phyloP scores from a whole-genome alignment of 2,797 vertebrate species.

The Saxicola maurus region DNA sequence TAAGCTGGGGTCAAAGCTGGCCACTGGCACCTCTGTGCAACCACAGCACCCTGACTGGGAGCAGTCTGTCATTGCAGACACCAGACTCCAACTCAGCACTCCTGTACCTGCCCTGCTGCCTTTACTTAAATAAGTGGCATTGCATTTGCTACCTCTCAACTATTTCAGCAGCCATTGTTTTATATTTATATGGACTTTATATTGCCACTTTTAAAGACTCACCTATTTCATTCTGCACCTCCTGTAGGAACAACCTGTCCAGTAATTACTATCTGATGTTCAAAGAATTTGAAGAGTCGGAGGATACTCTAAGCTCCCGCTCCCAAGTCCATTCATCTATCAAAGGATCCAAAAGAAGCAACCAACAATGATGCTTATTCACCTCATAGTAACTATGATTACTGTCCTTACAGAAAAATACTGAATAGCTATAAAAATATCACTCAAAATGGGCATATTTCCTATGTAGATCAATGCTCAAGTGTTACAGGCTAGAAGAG shows the following conservation, averaged over 20 bases:
- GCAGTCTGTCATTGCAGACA: neutral
- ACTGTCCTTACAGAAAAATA: neutral
- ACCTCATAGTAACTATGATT: neutral
- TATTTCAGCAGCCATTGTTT: neutral
- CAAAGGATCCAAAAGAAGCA: neutral
- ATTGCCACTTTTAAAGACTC: neutral
- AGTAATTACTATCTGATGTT: neutral
- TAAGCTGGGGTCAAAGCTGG: neutral
- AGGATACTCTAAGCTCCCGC: neutral
- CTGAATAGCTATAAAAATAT: neutral
- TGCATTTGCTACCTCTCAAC: neutral
- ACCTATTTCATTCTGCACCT: neutral
- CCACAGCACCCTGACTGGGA: accelerated
- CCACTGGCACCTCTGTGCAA: neutral
- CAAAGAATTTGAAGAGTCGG: neutral
- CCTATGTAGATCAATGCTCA: neutral
- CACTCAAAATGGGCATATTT: neutral
- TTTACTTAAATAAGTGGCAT: neutral
- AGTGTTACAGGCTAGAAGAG: neutral
- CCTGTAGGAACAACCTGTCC: neutral
- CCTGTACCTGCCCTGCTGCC: neutral
- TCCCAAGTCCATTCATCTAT: neutral
- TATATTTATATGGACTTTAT: neutral
- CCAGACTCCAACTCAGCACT: neutral
- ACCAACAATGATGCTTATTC: neutral